These are phyloP conservation scores for Atta texana DNA, from an alignment of 1,140 invertebrate species.

Conservation along the genomic window DNA sequence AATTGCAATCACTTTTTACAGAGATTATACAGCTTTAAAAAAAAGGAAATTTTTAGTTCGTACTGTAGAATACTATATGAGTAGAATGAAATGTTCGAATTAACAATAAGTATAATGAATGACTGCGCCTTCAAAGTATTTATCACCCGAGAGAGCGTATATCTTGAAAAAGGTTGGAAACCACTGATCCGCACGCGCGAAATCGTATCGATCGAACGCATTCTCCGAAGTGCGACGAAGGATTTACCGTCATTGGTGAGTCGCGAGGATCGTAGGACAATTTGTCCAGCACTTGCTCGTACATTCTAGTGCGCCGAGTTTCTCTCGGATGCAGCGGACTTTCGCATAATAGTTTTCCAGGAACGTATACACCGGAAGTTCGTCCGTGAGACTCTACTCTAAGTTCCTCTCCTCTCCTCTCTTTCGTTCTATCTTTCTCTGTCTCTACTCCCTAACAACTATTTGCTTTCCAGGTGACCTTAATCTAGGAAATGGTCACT, in stretches of 20 bases:
- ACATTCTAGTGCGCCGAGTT: constrained; percentile 53
- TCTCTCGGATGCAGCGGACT: constrained; percentile 57
- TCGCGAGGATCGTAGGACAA: constrained; percentile 59
- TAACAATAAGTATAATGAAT: constrained; percentile 3
- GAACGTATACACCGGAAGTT: constrained; percentile 67
- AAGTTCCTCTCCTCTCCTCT: constrained; percentile 45
- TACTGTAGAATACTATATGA: neutral
- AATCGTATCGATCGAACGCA: constrained; percentile 34
- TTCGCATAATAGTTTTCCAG: constrained; percentile 71
- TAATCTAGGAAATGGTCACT: constrained; percentile 78
- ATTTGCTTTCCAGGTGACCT: constrained; percentile 76
- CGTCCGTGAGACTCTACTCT: constrained; percentile 9
- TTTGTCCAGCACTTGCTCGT: constrained; percentile 48
- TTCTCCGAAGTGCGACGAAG: constrained; percentile 45
- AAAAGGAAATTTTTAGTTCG: neutral
- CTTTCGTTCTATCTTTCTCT: constrained; percentile 9
- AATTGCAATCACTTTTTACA: no score
- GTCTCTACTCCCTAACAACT: constrained; percentile 64
- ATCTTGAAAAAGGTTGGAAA: constrained; percentile 23
- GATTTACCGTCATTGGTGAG: constrained; percentile 60
- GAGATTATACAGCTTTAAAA: neutral
- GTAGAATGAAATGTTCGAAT: neutral
- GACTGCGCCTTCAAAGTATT: constrained; percentile 1
- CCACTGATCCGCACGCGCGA: constrained; percentile 21
- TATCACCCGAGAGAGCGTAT: neutral